phyloP scores from a whole-genome alignment of 2,113 vertebrate genomes.

The Peromyscus polionotus region DNA sequence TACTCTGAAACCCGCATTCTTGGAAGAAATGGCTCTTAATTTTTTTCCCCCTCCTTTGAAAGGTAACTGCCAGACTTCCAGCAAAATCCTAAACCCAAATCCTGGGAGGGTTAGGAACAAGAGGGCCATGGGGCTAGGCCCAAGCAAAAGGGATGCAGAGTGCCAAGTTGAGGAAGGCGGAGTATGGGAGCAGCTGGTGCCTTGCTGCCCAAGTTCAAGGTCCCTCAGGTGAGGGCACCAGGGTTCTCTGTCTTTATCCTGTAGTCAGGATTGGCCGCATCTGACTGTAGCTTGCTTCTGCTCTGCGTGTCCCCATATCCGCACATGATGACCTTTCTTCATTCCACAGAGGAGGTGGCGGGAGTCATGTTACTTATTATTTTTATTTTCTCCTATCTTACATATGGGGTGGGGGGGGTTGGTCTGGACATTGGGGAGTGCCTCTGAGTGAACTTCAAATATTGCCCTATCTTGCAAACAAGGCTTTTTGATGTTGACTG shows the following conservation, averaged over 20 bases:
- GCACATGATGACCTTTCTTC: constrained; percentile 81
- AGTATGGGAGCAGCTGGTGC: not conserved
- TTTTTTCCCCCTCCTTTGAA: not conserved
- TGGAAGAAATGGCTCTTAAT: not conserved
- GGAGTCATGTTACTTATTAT: constrained; percentile 68
- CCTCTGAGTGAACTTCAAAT: constrained; percentile 95
- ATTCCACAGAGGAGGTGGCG: constrained; percentile 79
- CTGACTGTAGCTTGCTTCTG: not conserved
- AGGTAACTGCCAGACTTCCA: constrained; percentile 39
- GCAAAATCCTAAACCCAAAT: not conserved
- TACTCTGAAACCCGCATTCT: constrained; percentile 35
- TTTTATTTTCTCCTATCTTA: constrained; percentile 93
- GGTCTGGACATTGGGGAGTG: constrained; percentile 94
- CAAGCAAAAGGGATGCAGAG: not conserved
- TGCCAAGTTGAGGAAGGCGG: no score
- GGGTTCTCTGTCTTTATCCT: not conserved
- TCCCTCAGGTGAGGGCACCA: accelerated
- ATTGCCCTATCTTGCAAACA: constrained; percentile 97
- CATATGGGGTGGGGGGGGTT: constrained; percentile 93
- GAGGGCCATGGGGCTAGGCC: not conserved
- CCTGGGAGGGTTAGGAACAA: not conserved
- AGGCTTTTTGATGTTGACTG: constrained; percentile 95
- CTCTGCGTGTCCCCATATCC: constrained; percentile 68
- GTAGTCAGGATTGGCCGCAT: constrained; percentile 72
- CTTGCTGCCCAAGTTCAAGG: not conserved